These are phyloP conservation scores for Otolemur crassicaudatus DNA, from an alignment of 2,797 vertebrate species.

Conservation along the genomic window DNA sequence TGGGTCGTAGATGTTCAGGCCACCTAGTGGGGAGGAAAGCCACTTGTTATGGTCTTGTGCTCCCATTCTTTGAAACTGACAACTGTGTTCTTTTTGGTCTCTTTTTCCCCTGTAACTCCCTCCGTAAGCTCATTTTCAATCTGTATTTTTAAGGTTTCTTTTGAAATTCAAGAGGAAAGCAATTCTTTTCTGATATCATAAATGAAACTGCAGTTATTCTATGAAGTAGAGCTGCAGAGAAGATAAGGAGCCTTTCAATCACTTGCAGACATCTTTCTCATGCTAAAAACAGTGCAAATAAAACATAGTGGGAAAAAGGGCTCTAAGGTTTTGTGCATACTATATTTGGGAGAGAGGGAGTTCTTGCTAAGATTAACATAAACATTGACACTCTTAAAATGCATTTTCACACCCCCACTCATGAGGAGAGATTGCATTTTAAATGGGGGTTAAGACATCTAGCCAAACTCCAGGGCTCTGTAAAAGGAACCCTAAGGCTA, in stretches of 20 bases:
- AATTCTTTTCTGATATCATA: constrained; percentile 38
- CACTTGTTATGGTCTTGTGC: background rate
- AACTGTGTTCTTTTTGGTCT: constrained; percentile 5
- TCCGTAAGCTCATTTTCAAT: constrained; percentile 50
- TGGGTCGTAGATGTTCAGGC: background rate
- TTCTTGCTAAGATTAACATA: constrained; percentile 81
- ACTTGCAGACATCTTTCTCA: constrained; percentile 67
- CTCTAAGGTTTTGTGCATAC: constrained; percentile 72
- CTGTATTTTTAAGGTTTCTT: constrained; percentile 62
- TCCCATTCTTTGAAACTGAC: constrained; percentile 27
- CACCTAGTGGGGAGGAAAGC: background rate
- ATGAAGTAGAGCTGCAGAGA: background rate
- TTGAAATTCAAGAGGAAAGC: constrained; percentile 73
- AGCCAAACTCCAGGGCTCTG: constrained; percentile 79
- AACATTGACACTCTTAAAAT: constrained; percentile 78
- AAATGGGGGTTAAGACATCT: constrained; percentile 81
- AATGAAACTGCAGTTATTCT: constrained; percentile 53
- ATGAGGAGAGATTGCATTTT: constrained; percentile 81
- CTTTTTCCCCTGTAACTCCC: background rate
- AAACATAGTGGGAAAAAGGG: constrained; percentile 67
- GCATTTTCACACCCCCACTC: constrained; percentile 83
- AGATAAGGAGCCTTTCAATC: constrained; percentile 69
- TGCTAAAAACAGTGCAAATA: constrained; percentile 65
- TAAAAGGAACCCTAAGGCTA: constrained; percentile 87
- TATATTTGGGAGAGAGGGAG: constrained; percentile 77